Evolutionary conservation across 2,797 vertebrate genomes (phyloP).

Genomic region (Typhlichthys eigenmanni): DNA sequence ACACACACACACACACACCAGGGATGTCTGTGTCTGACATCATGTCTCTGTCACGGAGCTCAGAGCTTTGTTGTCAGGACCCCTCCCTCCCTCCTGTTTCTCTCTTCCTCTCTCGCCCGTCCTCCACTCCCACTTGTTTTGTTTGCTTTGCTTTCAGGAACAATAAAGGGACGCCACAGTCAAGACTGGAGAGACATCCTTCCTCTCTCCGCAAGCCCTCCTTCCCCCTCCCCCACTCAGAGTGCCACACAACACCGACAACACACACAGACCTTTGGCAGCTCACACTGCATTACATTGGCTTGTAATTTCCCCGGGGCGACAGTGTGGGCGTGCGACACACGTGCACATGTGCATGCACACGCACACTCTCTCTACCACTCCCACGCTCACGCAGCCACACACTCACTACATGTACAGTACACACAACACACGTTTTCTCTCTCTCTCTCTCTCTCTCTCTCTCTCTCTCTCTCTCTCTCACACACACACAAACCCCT

Average conservation of each 20-base stretch:
- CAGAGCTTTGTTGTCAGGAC: conserved; percentile 69
- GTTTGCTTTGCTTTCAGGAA: conserved; percentile 75
- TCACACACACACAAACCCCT: not conserved
- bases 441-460: not conserved
- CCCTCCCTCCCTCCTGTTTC: conserved; percentile 38
- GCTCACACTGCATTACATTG: conserved; percentile 62
- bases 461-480: conserved; percentile 1
- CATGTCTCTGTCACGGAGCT: conserved; percentile 73
- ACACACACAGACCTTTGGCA: conserved; percentile 33
- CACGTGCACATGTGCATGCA: not conserved
- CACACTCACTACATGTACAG: conserved; percentile 1
- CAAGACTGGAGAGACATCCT: conserved; percentile 68
- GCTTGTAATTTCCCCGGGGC: conserved; percentile 45
- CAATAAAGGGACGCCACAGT: conserved; percentile 75
- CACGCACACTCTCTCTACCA: not conserved
- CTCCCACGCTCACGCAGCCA: not conserved
- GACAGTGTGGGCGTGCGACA: too few relatives aligned
- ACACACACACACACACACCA: conserved; percentile 52
- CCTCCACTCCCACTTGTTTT: conserved; percentile 21
- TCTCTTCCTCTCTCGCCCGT: conserved; percentile 36
- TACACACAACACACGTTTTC: not conserved
- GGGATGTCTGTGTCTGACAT: conserved; percentile 72
- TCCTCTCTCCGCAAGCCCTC: conserved; percentile 55
- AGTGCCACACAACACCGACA: not conserved
- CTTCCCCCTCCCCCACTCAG: conserved; percentile 47